phyloP scores from a whole-genome alignment of 92 coral and sea anemone species.

The Chrysogorgia sp. region DNA sequence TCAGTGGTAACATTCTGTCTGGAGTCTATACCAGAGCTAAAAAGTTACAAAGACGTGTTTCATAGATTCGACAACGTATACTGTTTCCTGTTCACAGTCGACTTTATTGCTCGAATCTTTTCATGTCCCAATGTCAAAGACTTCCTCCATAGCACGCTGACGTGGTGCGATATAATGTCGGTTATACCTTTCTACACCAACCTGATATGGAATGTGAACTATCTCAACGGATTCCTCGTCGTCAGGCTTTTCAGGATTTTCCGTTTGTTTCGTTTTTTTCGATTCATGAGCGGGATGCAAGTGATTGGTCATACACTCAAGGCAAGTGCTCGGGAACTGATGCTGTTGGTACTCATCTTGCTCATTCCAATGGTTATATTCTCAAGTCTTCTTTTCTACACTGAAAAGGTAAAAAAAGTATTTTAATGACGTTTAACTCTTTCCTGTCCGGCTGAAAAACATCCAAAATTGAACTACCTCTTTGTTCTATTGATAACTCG shows the following conservation, averaged over 20 bases:
- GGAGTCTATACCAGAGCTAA: slow-evolving; percentile 63
- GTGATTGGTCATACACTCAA: slow-evolving; percentile 95
- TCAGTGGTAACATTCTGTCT: slow-evolving; percentile 94
- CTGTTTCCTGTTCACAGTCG: slow-evolving; percentile 82
- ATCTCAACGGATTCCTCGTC: slow-evolving; percentile 77
- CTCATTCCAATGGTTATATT: slow-evolving; percentile 97
- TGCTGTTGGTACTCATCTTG: slow-evolving; percentile 79
- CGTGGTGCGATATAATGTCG: slow-evolving; percentile 93
- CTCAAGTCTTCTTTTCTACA: slow-evolving; percentile 87
- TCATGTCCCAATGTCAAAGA: slow-evolving; percentile 67
- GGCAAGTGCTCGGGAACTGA: slow-evolving; percentile 95
- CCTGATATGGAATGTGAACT: slow-evolving; percentile 46
- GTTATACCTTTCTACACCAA: slow-evolving; percentile 87
- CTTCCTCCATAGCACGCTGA: slow-evolving; percentile 77
- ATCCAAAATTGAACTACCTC: too few relatives aligned
- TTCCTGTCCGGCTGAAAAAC: too few relatives aligned
- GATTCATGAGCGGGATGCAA: slow-evolving; percentile 99
- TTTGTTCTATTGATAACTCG: too few relatives aligned
- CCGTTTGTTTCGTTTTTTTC: slow-evolving; percentile 94
- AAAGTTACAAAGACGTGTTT: slow-evolving; percentile 46
- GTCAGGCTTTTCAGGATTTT: slow-evolving; percentile 94
- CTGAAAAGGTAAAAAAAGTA: slow-evolving; percentile 82
- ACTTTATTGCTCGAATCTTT: slow-evolving; percentile 74
- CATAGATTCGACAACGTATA: slow-evolving; percentile 75
- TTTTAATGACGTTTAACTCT: too few relatives aligned